phyloP scores from a whole-genome alignment of 1,140 invertebrate species.

The Hypsibius dujardini region DNA sequence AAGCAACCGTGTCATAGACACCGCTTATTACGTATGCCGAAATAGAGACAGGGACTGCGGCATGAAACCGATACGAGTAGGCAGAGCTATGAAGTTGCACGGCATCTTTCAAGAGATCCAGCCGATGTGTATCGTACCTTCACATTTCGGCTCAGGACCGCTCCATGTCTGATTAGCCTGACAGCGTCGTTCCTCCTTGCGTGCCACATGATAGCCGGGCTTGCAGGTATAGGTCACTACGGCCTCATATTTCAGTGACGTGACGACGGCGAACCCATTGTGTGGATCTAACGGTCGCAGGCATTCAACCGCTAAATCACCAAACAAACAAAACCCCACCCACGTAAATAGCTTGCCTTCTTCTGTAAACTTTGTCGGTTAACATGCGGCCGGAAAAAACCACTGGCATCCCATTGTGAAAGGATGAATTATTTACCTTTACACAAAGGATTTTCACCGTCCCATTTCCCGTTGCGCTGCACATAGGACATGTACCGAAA shows the following conservation, averaged over 20 bases:
- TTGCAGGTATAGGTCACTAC: slow-evolving; percentile 80
- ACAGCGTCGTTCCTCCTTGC: slow-evolving; percentile 65
- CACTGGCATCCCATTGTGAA: background rate
- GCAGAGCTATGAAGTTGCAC: too few species aligned
- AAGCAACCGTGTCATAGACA: too few species aligned
- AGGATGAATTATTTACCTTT: background rate
- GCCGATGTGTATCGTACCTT: slow-evolving; percentile 44
- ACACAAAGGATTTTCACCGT: slow-evolving; percentile 1
- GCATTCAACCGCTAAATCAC: slow-evolving; percentile 58
- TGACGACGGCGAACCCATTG: slow-evolving; percentile 77
- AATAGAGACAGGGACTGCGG: too few species aligned
- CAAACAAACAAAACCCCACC: too few species aligned
- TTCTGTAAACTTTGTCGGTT: too few species aligned
- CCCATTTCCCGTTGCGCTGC: slow-evolving; percentile 13
- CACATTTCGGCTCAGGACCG: slow-evolving; percentile 61
- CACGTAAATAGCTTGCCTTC: too few species aligned
- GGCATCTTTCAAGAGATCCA: too few species aligned
- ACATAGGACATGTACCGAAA: background rate
- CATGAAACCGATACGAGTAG: too few species aligned
- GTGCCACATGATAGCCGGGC: slow-evolving; percentile 71
- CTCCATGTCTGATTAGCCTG: slow-evolving; percentile 82
- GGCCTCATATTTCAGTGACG: slow-evolving; percentile 78
- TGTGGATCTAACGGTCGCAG: slow-evolving; percentile 61
- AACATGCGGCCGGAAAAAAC: too few species aligned
- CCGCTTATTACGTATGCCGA: too few species aligned